These are phyloP conservation scores for Drosophila multiciliata DNA, from an alignment of 2,888 invertebrate species.

Conservation along the genomic window DNA sequence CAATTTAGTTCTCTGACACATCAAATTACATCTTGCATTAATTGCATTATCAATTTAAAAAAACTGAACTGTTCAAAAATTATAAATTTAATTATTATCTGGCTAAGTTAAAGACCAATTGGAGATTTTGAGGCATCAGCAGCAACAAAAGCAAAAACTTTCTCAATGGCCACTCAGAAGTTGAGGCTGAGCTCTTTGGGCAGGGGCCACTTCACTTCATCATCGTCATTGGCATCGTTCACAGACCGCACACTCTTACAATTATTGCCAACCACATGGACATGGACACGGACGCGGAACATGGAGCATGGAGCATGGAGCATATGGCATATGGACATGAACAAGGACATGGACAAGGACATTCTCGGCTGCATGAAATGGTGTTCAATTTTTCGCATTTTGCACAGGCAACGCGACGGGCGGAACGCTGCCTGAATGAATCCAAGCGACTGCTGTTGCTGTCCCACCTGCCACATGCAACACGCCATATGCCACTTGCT, in stretches of 20 bases:
- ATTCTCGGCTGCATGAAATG: conserved; percentile 63
- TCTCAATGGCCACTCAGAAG: conserved; percentile 47
- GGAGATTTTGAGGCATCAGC: conserved; percentile 32
- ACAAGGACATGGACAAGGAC: conserved; percentile 45
- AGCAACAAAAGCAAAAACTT: conserved; percentile 26
- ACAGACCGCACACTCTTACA: conserved; percentile 71
- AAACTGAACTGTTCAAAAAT: conserved; percentile 16
- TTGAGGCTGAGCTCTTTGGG: conserved; percentile 22
- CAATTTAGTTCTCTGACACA: not conserved
- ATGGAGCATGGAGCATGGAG: conserved; percentile 22
- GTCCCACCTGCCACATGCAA: conserved; percentile 22
- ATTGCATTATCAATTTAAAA: conserved; percentile 12
- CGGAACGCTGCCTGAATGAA: conserved; percentile 53
- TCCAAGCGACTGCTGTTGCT: conserved; percentile 32
- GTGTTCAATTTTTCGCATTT: conserved; percentile 80
- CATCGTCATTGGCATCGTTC: conserved; percentile 63
- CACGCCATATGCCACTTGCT: conserved; percentile 16
- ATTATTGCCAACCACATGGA: conserved; percentile 75
- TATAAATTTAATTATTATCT: conserved; percentile 34
- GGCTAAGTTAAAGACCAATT: conserved; percentile 23
- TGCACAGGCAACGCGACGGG: conserved; percentile 67
- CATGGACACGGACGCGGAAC: conserved; percentile 28
- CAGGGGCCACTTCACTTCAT: conserved; percentile 53
- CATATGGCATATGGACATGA: conserved; percentile 32
- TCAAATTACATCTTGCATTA: not conserved